These are phyloP conservation scores for Egretta garzetta DNA, from an alignment of 2,113 vertebrate genomes.

Conservation along the genomic window DNA sequence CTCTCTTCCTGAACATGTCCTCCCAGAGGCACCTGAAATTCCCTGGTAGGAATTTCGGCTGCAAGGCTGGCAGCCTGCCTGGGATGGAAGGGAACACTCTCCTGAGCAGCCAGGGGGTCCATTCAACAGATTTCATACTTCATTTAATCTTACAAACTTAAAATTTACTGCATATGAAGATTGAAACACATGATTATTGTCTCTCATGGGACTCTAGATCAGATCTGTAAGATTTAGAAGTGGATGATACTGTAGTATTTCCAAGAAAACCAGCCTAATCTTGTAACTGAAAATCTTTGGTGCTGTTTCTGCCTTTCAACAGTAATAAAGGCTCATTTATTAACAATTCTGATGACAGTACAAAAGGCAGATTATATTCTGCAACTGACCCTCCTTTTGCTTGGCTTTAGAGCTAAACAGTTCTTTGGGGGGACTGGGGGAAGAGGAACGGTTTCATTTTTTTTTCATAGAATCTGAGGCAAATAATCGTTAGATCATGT, in stretches of 20 bases:
- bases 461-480: background rate
- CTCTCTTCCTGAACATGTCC: background rate
- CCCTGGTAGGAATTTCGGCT: background rate
- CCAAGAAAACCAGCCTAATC: background rate
- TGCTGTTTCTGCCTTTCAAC: background rate
- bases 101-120: background rate
- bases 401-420: background rate
- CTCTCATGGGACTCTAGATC: background rate
- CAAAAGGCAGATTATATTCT: background rate
- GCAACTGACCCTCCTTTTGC: background rate
- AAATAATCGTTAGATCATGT: background rate
- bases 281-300: background rate
- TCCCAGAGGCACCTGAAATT: background rate
- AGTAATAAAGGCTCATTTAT: background rate
- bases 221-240: background rate
- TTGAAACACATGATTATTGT: background rate
- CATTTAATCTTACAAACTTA: background rate
- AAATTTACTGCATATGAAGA: background rate
- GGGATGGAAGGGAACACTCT: background rate
- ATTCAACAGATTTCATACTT: background rate
- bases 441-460: background rate
- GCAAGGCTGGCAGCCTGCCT: background rate
- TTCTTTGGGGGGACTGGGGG: background rate
- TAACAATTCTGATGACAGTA: background rate
- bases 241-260: background rate